Percentiles rank a stretch among this genome's conserved stretches.
Evolutionary conservation across 2,888 invertebrate genomes (phyloP).

Genomic region (Diplazon laetatorius): DNA sequence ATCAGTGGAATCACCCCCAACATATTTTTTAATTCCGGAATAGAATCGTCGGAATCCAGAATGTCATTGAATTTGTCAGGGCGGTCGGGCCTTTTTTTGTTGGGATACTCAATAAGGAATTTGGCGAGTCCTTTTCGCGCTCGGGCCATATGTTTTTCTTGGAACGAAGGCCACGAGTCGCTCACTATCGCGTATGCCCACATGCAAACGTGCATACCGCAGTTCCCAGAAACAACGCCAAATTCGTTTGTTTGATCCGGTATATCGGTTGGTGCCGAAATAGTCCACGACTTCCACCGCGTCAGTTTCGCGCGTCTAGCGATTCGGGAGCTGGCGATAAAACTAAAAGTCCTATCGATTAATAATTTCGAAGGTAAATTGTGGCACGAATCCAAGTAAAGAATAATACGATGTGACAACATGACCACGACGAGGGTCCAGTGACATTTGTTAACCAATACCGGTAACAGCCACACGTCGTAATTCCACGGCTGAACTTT

Average conservation of each 20-base stretch:
- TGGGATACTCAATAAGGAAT: too few species aligned
- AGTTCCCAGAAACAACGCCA: slow-evolving; percentile 38
- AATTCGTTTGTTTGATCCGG: not conserved
- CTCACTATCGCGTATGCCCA: slow-evolving; percentile 31
- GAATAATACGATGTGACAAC: not conserved
- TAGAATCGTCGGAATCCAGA: not conserved
- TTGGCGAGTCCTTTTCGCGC: slow-evolving; percentile 12
- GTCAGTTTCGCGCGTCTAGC: not conserved
- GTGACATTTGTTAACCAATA: not conserved
- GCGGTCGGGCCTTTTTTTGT: too few species aligned
- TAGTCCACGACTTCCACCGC: slow-evolving; percentile 10
- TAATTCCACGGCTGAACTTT: slow-evolving; percentile 3
- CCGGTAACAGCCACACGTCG: slow-evolving; percentile 30
- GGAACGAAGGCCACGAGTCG: slow-evolving; percentile 1
- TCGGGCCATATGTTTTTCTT: not conserved
- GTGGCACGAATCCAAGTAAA: slow-evolving; percentile 27
- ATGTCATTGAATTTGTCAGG: too few species aligned
- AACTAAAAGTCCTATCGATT: slow-evolving; percentile 14
- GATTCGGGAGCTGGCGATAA: slow-evolving; percentile 1
- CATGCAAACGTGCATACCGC: slow-evolving; percentile 29
- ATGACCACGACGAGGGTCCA: slow-evolving; percentile 4
- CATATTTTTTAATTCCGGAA: not conserved
- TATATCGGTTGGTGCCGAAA: slow-evolving; percentile 15
- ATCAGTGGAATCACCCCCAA: not conserved
- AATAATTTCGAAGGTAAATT: not conserved